phyloP scores from a whole-genome alignment of 2,797 vertebrate genomes.

The Sternarchorhynchus goeldii region DNA sequence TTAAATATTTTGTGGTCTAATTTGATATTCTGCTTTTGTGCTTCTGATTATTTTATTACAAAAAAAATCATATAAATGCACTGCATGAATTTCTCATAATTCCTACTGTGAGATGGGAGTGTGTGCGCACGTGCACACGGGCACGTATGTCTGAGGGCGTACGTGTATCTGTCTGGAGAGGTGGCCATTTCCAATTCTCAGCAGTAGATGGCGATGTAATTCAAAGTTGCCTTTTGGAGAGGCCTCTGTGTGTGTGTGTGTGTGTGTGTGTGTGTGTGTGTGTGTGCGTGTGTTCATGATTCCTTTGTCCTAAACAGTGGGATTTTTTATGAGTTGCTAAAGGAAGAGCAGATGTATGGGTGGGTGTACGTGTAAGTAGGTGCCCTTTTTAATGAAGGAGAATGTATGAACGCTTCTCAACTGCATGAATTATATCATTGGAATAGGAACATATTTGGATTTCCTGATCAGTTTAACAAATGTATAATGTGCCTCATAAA shows the following conservation, averaged over 20 bases:
- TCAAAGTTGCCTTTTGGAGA: slow-evolving; percentile 42
- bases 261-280: not conserved
- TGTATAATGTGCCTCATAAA: not conserved
- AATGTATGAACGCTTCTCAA: not conserved
- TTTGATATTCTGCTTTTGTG: not conserved
- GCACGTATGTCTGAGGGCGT: not conserved
- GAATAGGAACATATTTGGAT: slow-evolving; percentile 9
- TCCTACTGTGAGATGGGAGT: not conserved
- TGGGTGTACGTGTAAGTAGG: slow-evolving; percentile 35
- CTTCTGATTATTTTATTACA: not conserved
- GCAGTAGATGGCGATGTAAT: slow-evolving; percentile 68
- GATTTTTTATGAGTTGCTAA: not conserved
- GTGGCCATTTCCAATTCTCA: not conserved
- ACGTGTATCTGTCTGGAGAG: not conserved
- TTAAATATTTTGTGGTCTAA: not conserved
- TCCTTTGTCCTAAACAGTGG: not conserved
- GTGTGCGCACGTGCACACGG: not conserved
- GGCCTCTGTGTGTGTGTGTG: not conserved
- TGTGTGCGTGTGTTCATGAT: not conserved
- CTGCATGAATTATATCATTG: not conserved
- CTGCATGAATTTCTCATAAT: not conserved
- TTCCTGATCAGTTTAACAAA: slow-evolving; percentile 21
- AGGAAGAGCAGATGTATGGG: slow-evolving; percentile 1
- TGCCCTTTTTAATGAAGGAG: slow-evolving; percentile 15
- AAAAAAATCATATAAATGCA: slow-evolving; percentile 3